Evolutionary conservation across 2,888 invertebrate species (phyloP), one percentile per base, ranked within the genome.

Genomic region (Hololepta plana): DNA sequence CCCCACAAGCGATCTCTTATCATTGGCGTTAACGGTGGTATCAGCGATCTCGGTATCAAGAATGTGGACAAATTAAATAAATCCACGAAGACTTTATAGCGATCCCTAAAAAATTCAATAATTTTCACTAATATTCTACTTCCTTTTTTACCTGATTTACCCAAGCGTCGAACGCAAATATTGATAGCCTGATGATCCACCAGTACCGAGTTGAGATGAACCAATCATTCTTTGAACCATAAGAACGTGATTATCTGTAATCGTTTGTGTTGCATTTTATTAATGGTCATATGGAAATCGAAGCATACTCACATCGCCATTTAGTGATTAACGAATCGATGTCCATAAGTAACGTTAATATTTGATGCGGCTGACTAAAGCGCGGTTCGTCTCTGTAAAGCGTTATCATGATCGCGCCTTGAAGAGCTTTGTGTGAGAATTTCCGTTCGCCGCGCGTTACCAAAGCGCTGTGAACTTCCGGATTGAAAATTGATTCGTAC

Each of bases 181-280:
- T 48, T 95, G 91, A 58, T 98, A 96, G 1, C 98, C 98, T 1
- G 93, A 90, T 4, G 95, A 95, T 3, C 98, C 96, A 9, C 96
- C 98, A 0, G 96, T 96, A 11, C 98, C 98, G 5, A 88, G 60
- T 45, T 84, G 85, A 46, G 90, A 88, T 0, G 88, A 87, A 0
- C 98, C 98, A 40, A 98, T 85, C 95, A 98, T 98, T 40, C 96
- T 66, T 56, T 96, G 95, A 12, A 98, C 98, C 80, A 98, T 82
- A 44, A 93, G 73, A 21, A 96, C 87, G 54, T 98, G 98, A 55
- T 95, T 96, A 54, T 95, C 96, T 96, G 53, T 2, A 58, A 56
- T 16, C 23, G 10, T 21, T 28, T 27, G 7, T n/a, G n/a, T 7
- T 17, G n/a, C 7, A 17, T 17, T n/a, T 7, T 7, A 7, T 17